Base-by-base conservation (phyloP, 2,113 vertebrate genomes). In the Rhea americana region DNA sequence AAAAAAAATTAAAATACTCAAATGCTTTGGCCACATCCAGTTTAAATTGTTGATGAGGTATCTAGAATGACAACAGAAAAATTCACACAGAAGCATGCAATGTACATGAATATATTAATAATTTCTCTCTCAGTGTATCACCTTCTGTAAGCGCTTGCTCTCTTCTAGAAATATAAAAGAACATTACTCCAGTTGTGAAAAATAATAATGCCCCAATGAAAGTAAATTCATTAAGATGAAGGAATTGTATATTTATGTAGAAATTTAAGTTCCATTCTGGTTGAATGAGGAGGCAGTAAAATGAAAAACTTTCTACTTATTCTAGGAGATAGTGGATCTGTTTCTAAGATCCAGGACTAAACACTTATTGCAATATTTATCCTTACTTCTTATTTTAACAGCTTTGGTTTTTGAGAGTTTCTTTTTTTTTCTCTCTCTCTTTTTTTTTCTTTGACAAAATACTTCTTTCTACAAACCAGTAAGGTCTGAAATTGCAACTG, bases 321-420 rank as follows among this genome's bases (percentile, higher is more conserved):
- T 63, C 70, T 30, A 80, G 30, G 41, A 65, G 75, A 74, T 1
- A 82, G 5, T 32, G 19, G 21, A 78, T 86, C 37, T 65, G 24
- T 47, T 95, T 80, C 86, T 93, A 95, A 93, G 72, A 95, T 75
- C 96, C 74, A 50, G 74, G 93, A 83, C 79, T 51, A 63, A 94
- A 71, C 94, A 96, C 82, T 93, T 94, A 95, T 81, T 94, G 92
- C 53, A 79, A 62, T 79, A 94, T 74, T 95, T 82, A 91, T 86
- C 81, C 32, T 84, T 58, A 56, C 26, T 74, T 84, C 83, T 91
- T 90, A 90, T 85, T 90, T 82, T 76, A 95, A 91, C 51, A 45
- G 48, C 6, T 58, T 58, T 58, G 5, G 15, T 10, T 8, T 8
- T 3, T 4, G 7, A 30, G 4, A 22, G 17, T 30, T 88, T 37